These are phyloP conservation scores for Sinodicranocentrus sp. DNA, from an alignment of 2,888 invertebrate genomes.

Conservation along the genomic window DNA sequence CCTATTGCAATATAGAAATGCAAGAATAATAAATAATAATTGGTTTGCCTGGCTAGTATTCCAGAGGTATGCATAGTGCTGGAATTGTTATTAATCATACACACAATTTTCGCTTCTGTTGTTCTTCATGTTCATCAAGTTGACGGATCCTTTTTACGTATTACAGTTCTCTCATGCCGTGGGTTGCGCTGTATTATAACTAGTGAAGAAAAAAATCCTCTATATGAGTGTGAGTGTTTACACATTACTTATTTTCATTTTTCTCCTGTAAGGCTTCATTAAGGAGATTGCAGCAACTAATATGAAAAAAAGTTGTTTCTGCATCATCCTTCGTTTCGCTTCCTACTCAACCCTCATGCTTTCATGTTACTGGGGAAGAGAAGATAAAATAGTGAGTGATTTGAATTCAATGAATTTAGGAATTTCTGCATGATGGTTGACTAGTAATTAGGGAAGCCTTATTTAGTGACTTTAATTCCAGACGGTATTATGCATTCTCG, in stretches of 20 bases:
- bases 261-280: conserved; percentile 18
- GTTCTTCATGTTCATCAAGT: neutral
- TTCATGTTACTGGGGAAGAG: neutral
- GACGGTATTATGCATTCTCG: no score
- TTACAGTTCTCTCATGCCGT: no score
- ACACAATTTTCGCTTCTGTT: neutral
- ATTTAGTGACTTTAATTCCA: conserved; percentile 13
- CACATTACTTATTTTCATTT: conserved; percentile 9
- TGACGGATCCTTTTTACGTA: no score
- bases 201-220: no score
- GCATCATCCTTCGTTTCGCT: neutral
- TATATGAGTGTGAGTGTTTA: no score
- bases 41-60: conserved; percentile 12
- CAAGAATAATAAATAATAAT: conserved; percentile 46
- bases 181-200: no score
- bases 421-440: conserved; percentile 24
- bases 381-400: neutral
- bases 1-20: conserved; percentile 23
- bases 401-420: conserved; percentile 35
- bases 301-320: neutral
- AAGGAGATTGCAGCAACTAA: neutral
- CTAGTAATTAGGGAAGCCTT: conserved; percentile 35
- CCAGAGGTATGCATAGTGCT: conserved; percentile 14
- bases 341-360: no score
- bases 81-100: conserved; percentile 29